Evolutionary conservation across 2,888 invertebrate species (phyloP).

Genomic region (Eupithecia insigniata): DNA sequence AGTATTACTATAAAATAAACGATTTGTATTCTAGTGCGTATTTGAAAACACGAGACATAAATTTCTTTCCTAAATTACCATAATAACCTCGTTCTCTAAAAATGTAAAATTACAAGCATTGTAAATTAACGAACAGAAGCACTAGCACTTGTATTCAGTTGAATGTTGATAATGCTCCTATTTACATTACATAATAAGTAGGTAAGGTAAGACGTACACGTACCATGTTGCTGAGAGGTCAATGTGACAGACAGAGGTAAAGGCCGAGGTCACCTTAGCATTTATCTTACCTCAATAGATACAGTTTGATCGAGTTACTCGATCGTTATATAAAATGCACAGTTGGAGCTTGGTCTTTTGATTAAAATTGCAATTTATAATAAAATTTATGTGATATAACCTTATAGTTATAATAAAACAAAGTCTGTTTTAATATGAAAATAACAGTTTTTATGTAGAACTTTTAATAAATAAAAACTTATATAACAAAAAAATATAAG

Average conservation of each 20-base stretch:
- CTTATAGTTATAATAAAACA: too few species aligned
- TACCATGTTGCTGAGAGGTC: slow-evolving; percentile 25
- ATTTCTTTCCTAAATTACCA: too few species aligned
- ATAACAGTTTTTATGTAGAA: too few species aligned
- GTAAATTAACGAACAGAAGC: neutral
- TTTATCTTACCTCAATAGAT: slow-evolving; percentile 39
- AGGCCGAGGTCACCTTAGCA: slow-evolving; percentile 57
- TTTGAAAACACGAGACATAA: too few species aligned
- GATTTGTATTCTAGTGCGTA: too few species aligned
- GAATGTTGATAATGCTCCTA: neutral
- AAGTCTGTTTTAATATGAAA: too few species aligned
- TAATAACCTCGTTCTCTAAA: too few species aligned
- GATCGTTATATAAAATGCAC: neutral
- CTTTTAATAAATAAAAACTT: too few species aligned
- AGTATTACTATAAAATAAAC: too few species aligned
- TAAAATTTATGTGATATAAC: too few species aligned
- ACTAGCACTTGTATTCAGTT: neutral
- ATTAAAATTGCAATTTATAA: neutral
- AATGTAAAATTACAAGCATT: too few species aligned
- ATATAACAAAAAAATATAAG: too few species aligned
- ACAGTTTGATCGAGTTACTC: slow-evolving; percentile 26
- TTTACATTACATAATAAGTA: neutral
- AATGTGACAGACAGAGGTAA: slow-evolving; percentile 49
- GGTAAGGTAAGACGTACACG: neutral
- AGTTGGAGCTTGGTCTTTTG: neutral